A percentile compares a stretch with the other conserved stretches of the same genome.
Evolutionary conservation across 2,113 vertebrate species (phyloP).

Genomic region (Chauna torquata): DNA sequence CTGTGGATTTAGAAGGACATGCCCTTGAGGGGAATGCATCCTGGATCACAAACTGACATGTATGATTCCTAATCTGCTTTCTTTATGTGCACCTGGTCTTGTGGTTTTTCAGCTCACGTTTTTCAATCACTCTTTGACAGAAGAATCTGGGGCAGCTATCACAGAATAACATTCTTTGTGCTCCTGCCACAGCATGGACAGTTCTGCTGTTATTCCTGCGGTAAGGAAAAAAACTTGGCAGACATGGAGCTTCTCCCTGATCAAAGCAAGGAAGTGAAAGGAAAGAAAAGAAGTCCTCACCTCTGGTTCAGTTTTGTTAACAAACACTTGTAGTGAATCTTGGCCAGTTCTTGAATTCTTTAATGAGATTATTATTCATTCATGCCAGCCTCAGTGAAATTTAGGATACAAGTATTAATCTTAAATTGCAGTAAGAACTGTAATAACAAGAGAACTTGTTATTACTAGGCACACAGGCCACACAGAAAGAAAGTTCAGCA

Average conservation of each 20-base stretch:
- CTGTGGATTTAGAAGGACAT: background rate
- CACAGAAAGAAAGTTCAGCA: constrained; percentile 35
- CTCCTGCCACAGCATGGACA: background rate
- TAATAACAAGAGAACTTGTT: constrained; percentile 52
- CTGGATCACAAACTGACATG: background rate
- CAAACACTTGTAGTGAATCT: constrained; percentile 42
- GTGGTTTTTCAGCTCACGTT: background rate
- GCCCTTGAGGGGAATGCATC: background rate
- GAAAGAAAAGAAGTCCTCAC: constrained; percentile 9
- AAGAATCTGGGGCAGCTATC: background rate
- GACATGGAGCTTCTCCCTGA: background rate
- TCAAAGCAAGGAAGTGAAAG: constrained; percentile 12
- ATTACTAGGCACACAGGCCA: constrained; percentile 26
- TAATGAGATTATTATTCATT: constrained; percentile 37
- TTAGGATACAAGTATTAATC: constrained; percentile 6
- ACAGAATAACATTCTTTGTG: background rate
- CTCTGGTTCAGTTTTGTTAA: constrained; percentile 14
- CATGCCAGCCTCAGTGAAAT: constrained; percentile 28
- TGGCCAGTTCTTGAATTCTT: constrained; percentile 42
- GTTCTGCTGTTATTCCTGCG: background rate
- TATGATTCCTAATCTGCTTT: background rate
- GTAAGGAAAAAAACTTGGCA: constrained; percentile 4
- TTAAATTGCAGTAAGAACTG: background rate
- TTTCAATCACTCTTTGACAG: background rate
- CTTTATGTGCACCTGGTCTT: background rate